These are phyloP conservation scores for Ophion slaviceki DNA, from an alignment of 2,888 invertebrate genomes.

Conservation along the genomic window DNA sequence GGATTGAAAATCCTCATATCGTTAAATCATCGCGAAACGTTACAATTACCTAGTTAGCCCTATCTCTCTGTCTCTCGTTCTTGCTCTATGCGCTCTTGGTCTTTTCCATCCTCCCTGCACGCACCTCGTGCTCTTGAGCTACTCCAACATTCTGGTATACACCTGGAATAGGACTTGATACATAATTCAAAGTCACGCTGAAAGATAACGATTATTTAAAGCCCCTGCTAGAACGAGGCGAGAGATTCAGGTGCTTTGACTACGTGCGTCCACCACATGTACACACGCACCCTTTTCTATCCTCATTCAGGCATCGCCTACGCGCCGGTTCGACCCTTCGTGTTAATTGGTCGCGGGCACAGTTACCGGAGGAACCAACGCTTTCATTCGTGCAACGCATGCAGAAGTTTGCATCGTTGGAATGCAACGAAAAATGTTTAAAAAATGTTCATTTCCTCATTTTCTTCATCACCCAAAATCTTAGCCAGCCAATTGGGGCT, in stretches of 20 bases:
- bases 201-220: constrained; percentile 60
- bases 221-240: neutral
- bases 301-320: constrained; percentile 31
- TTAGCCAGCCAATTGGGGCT: too few species aligned
- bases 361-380: neutral
- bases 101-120: neutral
- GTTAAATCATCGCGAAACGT: constrained; percentile 62
- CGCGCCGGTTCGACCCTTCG: neutral
- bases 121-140: neutral
- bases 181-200: constrained; percentile 55
- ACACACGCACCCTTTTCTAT: neutral
- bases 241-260: constrained; percentile 35
- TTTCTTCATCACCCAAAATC: too few species aligned
- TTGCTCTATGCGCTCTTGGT: neutral
- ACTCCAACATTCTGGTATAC: constrained; percentile 8
- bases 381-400: too few species aligned
- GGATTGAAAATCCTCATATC: constrained; percentile 41
- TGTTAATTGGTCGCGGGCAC: constrained; percentile 43
- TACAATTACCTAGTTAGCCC: constrained; percentile 61
- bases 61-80: constrained; percentile 14
- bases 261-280: too few species aligned
- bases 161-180: constrained; percentile 32
- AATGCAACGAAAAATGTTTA: too few species aligned
- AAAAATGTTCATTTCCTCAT: too few species aligned
- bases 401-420: too few species aligned